Evolutionary conservation across 2,113 vertebrate genomes (phyloP), one percentile per base, ranked within the genome.

Genomic region (Pitta sordida): DNA sequence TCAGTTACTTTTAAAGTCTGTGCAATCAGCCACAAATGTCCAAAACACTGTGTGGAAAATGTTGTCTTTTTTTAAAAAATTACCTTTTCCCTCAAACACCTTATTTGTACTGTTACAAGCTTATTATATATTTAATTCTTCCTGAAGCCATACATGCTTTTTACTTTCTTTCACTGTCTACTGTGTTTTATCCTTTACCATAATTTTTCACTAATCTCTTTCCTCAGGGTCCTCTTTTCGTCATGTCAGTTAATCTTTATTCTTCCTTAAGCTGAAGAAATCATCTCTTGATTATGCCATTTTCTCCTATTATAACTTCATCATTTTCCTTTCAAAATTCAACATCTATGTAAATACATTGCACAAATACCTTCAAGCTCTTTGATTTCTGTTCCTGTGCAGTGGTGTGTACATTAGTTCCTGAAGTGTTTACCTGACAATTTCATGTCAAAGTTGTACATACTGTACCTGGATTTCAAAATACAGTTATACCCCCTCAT

Each of bases 201-300:
- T 87, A 41, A 32, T 67, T 92, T 23, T 89, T 93, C 65, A 60
- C n/a, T 80, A 46, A 81, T 49, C 41, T 86, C 75, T 78, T 93
- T 90, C 74, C 58, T 92, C 10, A 0, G 52, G 30, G 68, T 78
- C 49, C 9, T 93, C 32, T 92, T 91, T 74, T 58, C 53, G 23
- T 79, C 52, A 24, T 75, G 6, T 20, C 68, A 92, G 29, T 86
- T 90, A 41, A 76, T 83, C 77, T 88, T 96, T 74, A 51, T 60
- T 88, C 67, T 91, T 90, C 44, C 51, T 95, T 86, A 71, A 80
- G n/a, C 41, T 85, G 44, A 65, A 32, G 73, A 84, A 86, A 87
- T 56, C 10, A 34, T 69, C 59, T 91, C 68, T 88, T 81, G 83
- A 75, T 92, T 7, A 2, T 78, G 29, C 32, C 10, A 8, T 85